These are phyloP conservation scores for Drosophila siamana DNA, from an alignment of 2,888 invertebrate genomes.

Conservation along the genomic window DNA sequence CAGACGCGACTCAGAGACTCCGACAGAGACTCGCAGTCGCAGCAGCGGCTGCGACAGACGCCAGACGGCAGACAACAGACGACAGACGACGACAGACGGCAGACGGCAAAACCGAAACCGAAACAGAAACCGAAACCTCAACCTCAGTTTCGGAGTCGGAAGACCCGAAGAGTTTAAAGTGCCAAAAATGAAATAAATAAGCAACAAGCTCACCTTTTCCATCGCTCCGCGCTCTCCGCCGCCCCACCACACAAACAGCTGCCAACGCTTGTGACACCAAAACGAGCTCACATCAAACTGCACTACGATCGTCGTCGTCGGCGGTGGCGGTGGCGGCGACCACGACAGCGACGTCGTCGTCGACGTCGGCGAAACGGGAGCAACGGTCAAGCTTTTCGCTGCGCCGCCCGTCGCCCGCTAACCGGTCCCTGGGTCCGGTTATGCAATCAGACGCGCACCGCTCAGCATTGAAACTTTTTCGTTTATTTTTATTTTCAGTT, in stretches of 20 bases:
- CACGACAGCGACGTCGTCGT: slow-evolving; percentile 11
- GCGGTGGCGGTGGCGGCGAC: too few species aligned
- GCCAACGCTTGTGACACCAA: slow-evolving; percentile 49
- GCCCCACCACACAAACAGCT: slow-evolving; percentile 18
- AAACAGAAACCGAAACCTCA: slow-evolving; percentile 44
- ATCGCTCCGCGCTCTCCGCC: slow-evolving; percentile 37
- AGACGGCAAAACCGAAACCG: slow-evolving; percentile 35
- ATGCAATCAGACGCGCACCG: slow-evolving; percentile 66
- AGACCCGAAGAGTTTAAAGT: slow-evolving; percentile 64
- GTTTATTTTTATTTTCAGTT: slow-evolving; percentile 11
- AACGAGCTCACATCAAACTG: slow-evolving; percentile 78
- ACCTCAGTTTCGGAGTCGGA: slow-evolving; percentile 58
- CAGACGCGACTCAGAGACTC: slow-evolving; percentile 6
- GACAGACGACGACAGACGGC: slow-evolving; percentile 3
- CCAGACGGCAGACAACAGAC: slow-evolving; percentile 11
- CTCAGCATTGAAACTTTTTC: slow-evolving; percentile 44
- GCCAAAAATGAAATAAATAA: slow-evolving; percentile 61
- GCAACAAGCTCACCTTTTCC: slow-evolving; percentile 9
- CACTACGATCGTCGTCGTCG: slow-evolving; percentile 51
- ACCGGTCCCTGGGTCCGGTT: slow-evolving; percentile 70
- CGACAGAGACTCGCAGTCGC: slow-evolving; percentile 12
- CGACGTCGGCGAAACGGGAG: slow-evolving; percentile 55
- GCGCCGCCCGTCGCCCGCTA: slow-evolving; percentile 14
- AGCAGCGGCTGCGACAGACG: neutral
- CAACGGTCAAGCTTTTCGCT: slow-evolving; percentile 54